Conservation (phyloP, 1,140 invertebrate genomes). For the Subanguina moxae region DNA sequence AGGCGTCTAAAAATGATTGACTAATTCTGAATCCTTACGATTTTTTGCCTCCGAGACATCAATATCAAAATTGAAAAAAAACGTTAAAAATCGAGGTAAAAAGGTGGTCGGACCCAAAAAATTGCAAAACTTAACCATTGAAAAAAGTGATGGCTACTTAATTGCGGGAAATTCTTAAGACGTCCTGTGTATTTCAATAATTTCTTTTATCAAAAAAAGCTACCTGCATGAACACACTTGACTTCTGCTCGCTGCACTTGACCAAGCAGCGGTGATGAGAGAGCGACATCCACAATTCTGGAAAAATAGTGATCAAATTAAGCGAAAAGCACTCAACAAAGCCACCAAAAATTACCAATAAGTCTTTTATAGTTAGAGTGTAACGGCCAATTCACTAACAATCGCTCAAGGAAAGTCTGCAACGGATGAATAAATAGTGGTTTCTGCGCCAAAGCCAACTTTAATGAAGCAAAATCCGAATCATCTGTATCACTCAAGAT, state of each 20-base stretch:
- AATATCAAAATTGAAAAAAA: too few species aligned
- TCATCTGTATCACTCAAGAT: conserved; percentile 26
- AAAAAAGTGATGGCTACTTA: too few species aligned
- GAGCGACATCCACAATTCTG: conserved; percentile 10
- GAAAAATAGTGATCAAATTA: background rate
- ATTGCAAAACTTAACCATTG: too few species aligned
- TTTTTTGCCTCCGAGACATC: too few species aligned
- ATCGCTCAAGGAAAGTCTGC: conserved; percentile 27
- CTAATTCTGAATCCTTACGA: too few species aligned
- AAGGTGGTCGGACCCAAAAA: too few species aligned
- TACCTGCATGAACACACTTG: conserved; percentile 12
- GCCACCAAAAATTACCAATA: conserved; percentile 15
- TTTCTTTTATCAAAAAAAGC: too few species aligned
- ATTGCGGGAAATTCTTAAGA: too few species aligned
- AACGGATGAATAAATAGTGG: conserved; percentile 21
- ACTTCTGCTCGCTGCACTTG: conserved; percentile 13
- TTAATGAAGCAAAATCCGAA: conserved; percentile 21
- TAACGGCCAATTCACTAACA: conserved; percentile 26
- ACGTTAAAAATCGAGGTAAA: too few species aligned
- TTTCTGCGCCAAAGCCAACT: conserved; percentile 15
- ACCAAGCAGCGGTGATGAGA: background rate
- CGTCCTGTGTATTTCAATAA: too few species aligned
- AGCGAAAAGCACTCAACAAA: too few species aligned
- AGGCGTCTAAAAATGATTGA: too few species aligned
- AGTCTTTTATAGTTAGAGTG: conserved; percentile 18